Percentiles rank a stretch among this genome's conserved stretches.
These are phyloP conservation scores for Erythrolamprus reginae DNA, from an alignment of 2,113 vertebrate species.

Conservation along the genomic window DNA sequence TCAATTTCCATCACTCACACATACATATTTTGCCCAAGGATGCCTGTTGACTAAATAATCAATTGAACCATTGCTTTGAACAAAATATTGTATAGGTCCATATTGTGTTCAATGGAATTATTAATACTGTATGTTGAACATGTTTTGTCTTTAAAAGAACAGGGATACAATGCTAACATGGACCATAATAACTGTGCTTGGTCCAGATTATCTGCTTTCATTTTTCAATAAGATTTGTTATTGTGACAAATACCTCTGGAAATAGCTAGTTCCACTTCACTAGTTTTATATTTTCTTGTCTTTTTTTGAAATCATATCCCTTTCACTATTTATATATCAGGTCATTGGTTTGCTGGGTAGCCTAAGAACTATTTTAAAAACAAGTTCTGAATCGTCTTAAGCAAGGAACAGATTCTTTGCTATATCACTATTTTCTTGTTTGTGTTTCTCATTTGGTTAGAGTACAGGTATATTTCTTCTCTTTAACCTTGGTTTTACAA, in stretches of 20 bases:
- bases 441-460: neutral
- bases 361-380: neutral
- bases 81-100: neutral
- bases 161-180: slow-evolving; percentile 55
- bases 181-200: slow-evolving; percentile 53
- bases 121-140: slow-evolving; percentile 31
- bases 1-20: neutral
- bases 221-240: slow-evolving; percentile 53
- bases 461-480: neutral
- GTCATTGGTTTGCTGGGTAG: neutral
- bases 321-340: neutral
- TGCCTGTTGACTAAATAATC: neutral
- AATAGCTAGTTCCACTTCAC: slow-evolving; percentile 28
- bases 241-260: slow-evolving; percentile 11
- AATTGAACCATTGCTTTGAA: neutral
- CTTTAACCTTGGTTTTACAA: slow-evolving; percentile 11
- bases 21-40: neutral
- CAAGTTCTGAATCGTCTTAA: neutral
- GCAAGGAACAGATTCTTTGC: neutral
- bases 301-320: neutral
- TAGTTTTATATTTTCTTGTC: neutral
- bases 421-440: slow-evolving; percentile 4
- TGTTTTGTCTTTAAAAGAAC: slow-evolving; percentile 37
- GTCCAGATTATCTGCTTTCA: slow-evolving; percentile 53
- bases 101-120: neutral